Evolutionary conservation across 2,113 vertebrate species (phyloP), one percentile per base, ranked within the genome.

Genomic region (Coptodon bakossiorum): DNA sequence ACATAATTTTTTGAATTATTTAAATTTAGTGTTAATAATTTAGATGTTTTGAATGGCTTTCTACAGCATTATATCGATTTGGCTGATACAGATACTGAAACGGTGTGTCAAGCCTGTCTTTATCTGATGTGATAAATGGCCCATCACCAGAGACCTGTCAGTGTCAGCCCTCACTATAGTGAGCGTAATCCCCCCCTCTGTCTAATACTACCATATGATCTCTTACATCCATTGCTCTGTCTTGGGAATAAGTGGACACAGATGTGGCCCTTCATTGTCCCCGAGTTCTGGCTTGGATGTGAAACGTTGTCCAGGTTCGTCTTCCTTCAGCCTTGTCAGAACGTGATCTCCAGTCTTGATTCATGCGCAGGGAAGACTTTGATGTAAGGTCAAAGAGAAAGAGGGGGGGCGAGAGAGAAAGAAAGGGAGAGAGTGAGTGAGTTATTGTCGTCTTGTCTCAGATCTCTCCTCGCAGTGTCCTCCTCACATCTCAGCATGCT

Each of bases 401-500:
- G 61, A 9, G 63, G 12, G 14, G 6, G 34, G 4, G 9, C 0
- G 61, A 17, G 76, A 31, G 78, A 90, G 71, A 71, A 83, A 31
- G 79, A 68, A 45, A 11, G 43, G 24, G 80, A 36, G 80, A 88
- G 71, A 63, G 88, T 31, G 81, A 73, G 59, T 81, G 79, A 36
- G 82, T 57, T 83, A 80, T 85, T 85, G 87, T 91, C 56, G 50
- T 54, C 88, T 90, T 63, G 89, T 90, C 87, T 93, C 84, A 88
- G 91, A 93, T 91, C 85, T 95, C 94, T 93, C 92, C 91, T 94
- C 92, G 85, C 88, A 71, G 87, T 81, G 85, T 90, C 53, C 91
- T 91, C 83, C 94, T 96, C 95, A 96, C 91, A 95, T 96, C 95
- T 95, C 95, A 63, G 89, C 89, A 86, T 86, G 85, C 91, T 89